Percentiles rank a stretch among this genome's conserved stretches.
Evolutionary conservation across 2,888 invertebrate genomes (phyloP).

Genomic region (Zygogramma bicolorata): DNA sequence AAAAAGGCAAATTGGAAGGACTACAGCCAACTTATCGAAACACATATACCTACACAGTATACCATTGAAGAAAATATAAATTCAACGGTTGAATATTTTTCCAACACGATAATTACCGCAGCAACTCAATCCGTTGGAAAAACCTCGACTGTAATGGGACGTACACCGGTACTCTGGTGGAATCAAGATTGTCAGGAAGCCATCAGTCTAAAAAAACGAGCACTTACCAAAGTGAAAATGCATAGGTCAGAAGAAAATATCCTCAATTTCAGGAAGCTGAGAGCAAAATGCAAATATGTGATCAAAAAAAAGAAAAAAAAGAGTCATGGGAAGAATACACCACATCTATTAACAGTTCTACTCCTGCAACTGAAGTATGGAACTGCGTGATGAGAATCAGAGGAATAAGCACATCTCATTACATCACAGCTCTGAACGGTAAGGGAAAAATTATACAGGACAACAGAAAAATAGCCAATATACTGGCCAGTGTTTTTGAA

Average conservation of each 20-base stretch:
- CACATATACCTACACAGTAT: not conserved
- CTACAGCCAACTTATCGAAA: not conserved
- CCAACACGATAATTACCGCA: not conserved
- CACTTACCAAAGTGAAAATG: slow-evolving; percentile 11
- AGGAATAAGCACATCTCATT: not conserved
- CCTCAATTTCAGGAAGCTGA: not conserved
- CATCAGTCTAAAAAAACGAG: not conserved
- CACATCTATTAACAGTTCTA: not conserved
- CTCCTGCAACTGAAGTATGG: slow-evolving; percentile 1
- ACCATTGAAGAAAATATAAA: not conserved
- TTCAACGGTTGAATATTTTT: not conserved
- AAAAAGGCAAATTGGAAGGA: not conserved
- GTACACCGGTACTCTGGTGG: slow-evolving; percentile 19
- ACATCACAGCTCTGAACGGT: not conserved
- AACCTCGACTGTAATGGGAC: not conserved
- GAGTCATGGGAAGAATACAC: not conserved
- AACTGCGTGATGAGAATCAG: not conserved
- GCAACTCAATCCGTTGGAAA: not conserved
- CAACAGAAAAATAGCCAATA: not conserved
- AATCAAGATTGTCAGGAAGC: slow-evolving; percentile 15
- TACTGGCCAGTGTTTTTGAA: not conserved
- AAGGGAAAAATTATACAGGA: not conserved
- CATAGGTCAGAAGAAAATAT: not conserved
- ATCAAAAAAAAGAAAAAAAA: not conserved
- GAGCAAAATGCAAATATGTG: not conserved